Evolutionary conservation across 2,888 invertebrate genomes (phyloP).

Genomic region (Periphyllus acericola): DNA sequence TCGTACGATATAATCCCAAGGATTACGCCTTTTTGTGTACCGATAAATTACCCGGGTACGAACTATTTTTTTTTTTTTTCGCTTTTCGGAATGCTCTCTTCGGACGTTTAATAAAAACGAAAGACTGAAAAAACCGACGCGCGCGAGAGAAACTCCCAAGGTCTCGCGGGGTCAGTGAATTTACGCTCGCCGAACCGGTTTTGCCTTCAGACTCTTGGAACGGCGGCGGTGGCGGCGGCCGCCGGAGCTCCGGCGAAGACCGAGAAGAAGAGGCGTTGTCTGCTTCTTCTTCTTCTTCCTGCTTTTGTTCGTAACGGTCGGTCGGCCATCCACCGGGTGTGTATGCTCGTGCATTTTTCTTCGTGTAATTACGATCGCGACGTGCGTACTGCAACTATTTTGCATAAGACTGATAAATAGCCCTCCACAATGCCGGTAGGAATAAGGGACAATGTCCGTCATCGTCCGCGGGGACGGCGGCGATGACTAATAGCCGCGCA

Average conservation of each 20-base stretch:
- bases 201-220: slow-evolving; percentile 40
- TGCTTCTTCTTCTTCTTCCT: slow-evolving; percentile 44
- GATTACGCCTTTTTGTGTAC: slow-evolving; percentile 54
- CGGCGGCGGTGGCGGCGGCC: neutral
- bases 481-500: neutral
- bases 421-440: neutral
- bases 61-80: slow-evolving; percentile 25
- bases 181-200: slow-evolving; percentile 60
- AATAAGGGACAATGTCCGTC: neutral
- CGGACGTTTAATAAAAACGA: slow-evolving; percentile 31
- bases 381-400: no score
- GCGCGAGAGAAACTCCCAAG: slow-evolving; percentile 59
- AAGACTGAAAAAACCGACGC: slow-evolving; percentile 33
- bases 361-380: neutral
- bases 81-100: slow-evolving; percentile 40
- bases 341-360: neutral
- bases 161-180: slow-evolving; percentile 61
- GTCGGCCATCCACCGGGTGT: neutral
- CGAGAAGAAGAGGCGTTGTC: neutral
- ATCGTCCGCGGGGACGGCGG: neutral
- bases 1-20: slow-evolving; percentile 52
- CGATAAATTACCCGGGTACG: slow-evolving; percentile 49
- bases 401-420: slow-evolving; percentile 46
- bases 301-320: slow-evolving; percentile 61
- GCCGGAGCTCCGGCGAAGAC: neutral